Evolutionary conservation across 2,888 invertebrate species (phyloP).

Genomic region (Camponotus fellah): DNA sequence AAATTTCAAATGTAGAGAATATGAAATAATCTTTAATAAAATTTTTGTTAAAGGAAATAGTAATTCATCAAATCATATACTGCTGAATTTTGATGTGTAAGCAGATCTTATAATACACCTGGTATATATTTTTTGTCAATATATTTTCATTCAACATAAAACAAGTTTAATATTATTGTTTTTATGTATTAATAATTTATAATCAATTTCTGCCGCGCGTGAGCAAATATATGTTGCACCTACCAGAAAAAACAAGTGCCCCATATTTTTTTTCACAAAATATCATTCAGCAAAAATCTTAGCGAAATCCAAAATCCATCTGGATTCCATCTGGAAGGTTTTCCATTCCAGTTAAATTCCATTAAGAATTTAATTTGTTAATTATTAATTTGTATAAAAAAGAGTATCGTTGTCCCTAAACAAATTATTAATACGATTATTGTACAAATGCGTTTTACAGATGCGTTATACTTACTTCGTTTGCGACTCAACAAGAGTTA

Average conservation of each 20-base stretch:
- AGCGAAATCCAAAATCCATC: slow-evolving; percentile 46
- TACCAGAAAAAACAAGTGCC: slow-evolving; percentile 39
- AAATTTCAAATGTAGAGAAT: not conserved
- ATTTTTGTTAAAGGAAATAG: not conserved
- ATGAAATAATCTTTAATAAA: not conserved
- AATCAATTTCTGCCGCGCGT: slow-evolving; percentile 4
- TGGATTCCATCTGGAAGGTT: slow-evolving; percentile 40
- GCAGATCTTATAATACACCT: not conserved
- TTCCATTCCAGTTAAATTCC: slow-evolving; percentile 33
- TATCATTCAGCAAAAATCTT: slow-evolving; percentile 44
- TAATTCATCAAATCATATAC: not conserved
- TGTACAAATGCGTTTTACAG: not conserved
- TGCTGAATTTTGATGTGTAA: not conserved
- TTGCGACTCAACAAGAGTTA: slow-evolving; percentile 87
- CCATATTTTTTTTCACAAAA: slow-evolving; percentile 38
- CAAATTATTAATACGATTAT: slow-evolving; percentile 42
- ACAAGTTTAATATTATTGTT: slow-evolving; percentile 14
- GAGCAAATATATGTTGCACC: slow-evolving; percentile 16
- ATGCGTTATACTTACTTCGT: slow-evolving; percentile 85
- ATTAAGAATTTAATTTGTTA: slow-evolving; percentile 45
- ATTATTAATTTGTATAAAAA: slow-evolving; percentile 17
- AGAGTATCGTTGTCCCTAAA: slow-evolving; percentile 10
- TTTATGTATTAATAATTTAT: slow-evolving; percentile 7
- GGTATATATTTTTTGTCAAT: not conserved
- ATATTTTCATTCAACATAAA: not conserved